Evolutionary conservation across 2,113 vertebrate genomes (phyloP).

Genomic region (Toxotes jaculatrix): DNA sequence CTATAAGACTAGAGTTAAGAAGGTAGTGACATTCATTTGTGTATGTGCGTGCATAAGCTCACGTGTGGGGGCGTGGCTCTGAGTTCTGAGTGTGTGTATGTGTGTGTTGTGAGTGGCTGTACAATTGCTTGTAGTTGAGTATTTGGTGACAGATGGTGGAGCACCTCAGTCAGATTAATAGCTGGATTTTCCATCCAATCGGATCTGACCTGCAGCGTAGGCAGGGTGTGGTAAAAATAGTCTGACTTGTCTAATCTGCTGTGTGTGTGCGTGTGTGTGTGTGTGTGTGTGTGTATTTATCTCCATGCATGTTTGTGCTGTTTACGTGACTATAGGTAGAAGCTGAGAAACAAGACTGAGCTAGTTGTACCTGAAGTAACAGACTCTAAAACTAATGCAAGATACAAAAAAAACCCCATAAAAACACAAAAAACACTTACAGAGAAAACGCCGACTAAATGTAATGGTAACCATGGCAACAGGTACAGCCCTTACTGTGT

Average conservation of each 20-base stretch:
- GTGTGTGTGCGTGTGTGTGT: slow-evolving; percentile 40
- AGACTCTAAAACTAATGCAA: neutral
- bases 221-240: slow-evolving; percentile 84
- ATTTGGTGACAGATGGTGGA: slow-evolving; percentile 82
- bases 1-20: slow-evolving; percentile 11
- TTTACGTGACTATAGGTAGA: neutral
- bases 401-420: neutral
- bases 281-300: slow-evolving; percentile 49
- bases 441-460: slow-evolving; percentile 18
- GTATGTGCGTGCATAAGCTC: slow-evolving; percentile 15
- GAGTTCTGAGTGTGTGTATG: slow-evolving; percentile 19
- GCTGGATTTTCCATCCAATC: slow-evolving; percentile 82
- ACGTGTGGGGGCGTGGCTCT: slow-evolving; percentile 15
- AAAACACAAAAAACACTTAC: neutral
- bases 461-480: slow-evolving; percentile 66
- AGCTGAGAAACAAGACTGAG: neutral
- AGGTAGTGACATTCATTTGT: slow-evolving; percentile 25
- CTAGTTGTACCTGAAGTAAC: neutral
- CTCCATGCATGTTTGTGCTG: slow-evolving; percentile 28
- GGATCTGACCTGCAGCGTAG: slow-evolving; percentile 73
- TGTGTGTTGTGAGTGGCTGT: slow-evolving; percentile 56
- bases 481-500: slow-evolving; percentile 32
- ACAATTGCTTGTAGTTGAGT: slow-evolving; percentile 55
- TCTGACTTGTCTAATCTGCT: slow-evolving; percentile 78
- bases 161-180: slow-evolving; percentile 85